Evolutionary conservation across 2,113 vertebrate genomes (phyloP).

Genomic region (Atrichornis clamosus): DNA sequence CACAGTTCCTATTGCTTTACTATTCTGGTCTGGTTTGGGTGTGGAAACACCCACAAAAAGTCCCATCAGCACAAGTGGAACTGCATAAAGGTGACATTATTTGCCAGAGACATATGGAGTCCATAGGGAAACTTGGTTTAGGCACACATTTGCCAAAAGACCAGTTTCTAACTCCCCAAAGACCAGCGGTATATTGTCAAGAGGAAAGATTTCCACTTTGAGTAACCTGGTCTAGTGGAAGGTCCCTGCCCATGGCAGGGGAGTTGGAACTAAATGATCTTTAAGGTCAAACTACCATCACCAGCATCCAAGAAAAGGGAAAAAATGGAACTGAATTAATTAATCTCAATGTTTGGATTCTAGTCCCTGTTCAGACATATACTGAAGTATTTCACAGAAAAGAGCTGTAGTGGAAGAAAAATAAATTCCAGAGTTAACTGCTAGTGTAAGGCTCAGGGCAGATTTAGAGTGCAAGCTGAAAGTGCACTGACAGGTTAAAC

Average conservation of each 20-base stretch:
- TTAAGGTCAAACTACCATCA: not conserved
- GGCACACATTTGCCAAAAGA: not conserved
- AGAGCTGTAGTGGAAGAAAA: not conserved
- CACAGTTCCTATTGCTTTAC: not conserved
- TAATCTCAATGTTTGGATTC: not conserved
- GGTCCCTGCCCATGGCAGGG: not conserved
- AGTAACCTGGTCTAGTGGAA: not conserved
- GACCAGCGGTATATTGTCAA: not conserved
- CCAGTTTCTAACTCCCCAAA: not conserved
- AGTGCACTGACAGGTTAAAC: not conserved
- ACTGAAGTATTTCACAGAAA: not conserved
- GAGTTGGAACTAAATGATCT: not conserved
- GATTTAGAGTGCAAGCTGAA: not conserved
- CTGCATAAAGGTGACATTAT: not conserved
- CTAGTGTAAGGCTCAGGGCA: not conserved
- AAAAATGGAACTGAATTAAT: not conserved
- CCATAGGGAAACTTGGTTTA: not conserved
- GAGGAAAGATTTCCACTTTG: not conserved
- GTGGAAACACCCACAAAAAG: not conserved
- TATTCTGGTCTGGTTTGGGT: not conserved
- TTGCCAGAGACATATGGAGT: not conserved
- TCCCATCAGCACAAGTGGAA: not conserved
- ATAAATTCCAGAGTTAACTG: not conserved
- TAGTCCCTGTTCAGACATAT: not conserved
- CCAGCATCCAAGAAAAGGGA: not conserved